Conservation (phyloP, 2,797 vertebrate species). For the Betta splendens region DNA sequence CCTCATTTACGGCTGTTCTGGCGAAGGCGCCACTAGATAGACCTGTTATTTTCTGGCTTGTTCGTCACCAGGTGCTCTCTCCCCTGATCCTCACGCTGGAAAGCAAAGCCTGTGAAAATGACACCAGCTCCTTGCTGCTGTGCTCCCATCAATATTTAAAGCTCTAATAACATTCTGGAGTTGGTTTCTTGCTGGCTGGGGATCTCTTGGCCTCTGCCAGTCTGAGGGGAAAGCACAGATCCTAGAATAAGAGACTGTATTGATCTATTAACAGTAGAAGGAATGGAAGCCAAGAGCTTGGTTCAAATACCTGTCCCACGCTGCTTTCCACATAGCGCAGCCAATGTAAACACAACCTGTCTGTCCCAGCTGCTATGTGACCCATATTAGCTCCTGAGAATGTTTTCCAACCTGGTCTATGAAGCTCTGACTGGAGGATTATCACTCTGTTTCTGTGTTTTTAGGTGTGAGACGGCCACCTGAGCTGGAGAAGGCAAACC, state of each 20-base stretch:
- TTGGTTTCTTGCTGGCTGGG: conserved; percentile 63
- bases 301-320: conserved; percentile 63
- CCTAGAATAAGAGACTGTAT: conserved; percentile 51
- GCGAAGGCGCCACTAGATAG: conserved; percentile 40
- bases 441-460: conserved; percentile 40
- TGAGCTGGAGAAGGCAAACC: conserved; percentile 81
- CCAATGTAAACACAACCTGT: conserved; percentile 65
- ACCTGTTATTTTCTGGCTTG: conserved; percentile 66
- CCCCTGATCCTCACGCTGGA: conserved; percentile 55
- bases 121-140: conserved; percentile 58
- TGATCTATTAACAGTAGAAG: conserved; percentile 65
- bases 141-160: conserved; percentile 72
- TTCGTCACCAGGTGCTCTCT: conserved; percentile 65
- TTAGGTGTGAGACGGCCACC: conserved; percentile 84
- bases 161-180: conserved; percentile 56
- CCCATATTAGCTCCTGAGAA: conserved; percentile 55
- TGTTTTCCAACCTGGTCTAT: conserved; percentile 22
- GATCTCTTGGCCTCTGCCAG: conserved; percentile 51
- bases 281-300: conserved; percentile 50
- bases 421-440: conserved; percentile 29
- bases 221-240: conserved; percentile 37
- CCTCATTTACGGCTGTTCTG: conserved; percentile 54
- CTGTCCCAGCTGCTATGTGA: conserved; percentile 65
- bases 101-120: conserved; percentile 65
- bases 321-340: conserved; percentile 49